These are phyloP conservation scores for Caenorhabditis japonica DNA, from an alignment of 2,888 invertebrate genomes.

Conservation along the genomic window DNA sequence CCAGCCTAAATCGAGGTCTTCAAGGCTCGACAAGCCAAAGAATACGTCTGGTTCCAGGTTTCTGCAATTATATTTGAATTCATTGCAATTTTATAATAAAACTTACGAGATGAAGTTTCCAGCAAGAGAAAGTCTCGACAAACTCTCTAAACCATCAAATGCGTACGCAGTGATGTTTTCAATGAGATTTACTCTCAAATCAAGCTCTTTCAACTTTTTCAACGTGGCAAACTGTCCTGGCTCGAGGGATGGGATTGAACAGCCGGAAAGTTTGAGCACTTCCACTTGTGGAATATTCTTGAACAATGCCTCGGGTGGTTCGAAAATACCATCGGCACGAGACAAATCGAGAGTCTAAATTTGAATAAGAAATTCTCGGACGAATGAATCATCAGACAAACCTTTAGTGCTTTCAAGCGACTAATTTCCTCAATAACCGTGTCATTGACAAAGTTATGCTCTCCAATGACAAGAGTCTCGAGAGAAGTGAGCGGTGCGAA, in stretches of 20 bases:
- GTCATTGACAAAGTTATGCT: slow-evolving; percentile 87
- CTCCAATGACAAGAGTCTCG: slow-evolving; percentile 83
- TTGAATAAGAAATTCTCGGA: slow-evolving; percentile 5
- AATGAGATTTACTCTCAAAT: slow-evolving; percentile 88
- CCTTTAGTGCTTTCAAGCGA: slow-evolving; percentile 84
- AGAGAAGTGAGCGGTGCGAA: slow-evolving; percentile 87
- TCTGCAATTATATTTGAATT: slow-evolving; percentile 25
- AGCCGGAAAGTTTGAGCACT: slow-evolving; percentile 78
- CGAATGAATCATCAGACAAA: slow-evolving; percentile 20
- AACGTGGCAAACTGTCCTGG: slow-evolving; percentile 89
- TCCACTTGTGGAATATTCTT: slow-evolving; percentile 78
- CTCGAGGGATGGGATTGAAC: slow-evolving; percentile 79
- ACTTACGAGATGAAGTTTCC: slow-evolving; percentile 72
- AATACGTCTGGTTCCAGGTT: slow-evolving; percentile 86
- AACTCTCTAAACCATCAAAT: slow-evolving; percentile 87
- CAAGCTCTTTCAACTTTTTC: slow-evolving; percentile 84
- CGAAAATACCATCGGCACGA: slow-evolving; percentile 71
- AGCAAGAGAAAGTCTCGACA: slow-evolving; percentile 87
- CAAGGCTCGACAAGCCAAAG: slow-evolving; percentile 87
- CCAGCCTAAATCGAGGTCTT: slow-evolving; percentile 88
- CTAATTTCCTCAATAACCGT: slow-evolving; percentile 89
- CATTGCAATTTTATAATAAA: background rate
- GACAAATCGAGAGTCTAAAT: slow-evolving; percentile 67
- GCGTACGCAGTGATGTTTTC: slow-evolving; percentile 85
- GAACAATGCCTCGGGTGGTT: slow-evolving; percentile 56